A percentile compares a stretch with the other conserved stretches of the same genome.
Evolutionary conservation across 2,888 invertebrate genomes (phyloP).

Genomic region (Tromatobia lineatoria): DNA sequence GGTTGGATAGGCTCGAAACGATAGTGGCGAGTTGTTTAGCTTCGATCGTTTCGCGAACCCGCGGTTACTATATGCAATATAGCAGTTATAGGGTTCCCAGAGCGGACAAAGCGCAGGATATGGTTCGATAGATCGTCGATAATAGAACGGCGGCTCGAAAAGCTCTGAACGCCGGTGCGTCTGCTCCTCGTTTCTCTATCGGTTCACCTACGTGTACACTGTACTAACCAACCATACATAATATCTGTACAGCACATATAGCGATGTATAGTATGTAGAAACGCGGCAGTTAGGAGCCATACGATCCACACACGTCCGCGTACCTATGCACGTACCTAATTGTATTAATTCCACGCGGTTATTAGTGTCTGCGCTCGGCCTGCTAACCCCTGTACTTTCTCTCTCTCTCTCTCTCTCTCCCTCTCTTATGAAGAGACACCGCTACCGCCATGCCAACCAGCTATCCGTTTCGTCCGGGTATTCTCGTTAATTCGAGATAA

Average conservation of each 20-base stretch:
- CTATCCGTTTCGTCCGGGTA: constrained; percentile 61
- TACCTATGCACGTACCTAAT: constrained; percentile 71
- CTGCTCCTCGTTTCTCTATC: constrained; percentile 62
- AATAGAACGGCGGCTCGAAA: constrained; percentile 61
- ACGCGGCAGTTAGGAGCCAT: constrained; percentile 36
- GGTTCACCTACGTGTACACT: constrained; percentile 63
- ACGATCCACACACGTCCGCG: constrained; percentile 54
- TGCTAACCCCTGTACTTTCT: constrained; percentile 48
- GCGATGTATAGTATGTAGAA: constrained; percentile 33
- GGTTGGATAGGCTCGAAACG: constrained; percentile 42
- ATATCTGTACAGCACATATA: constrained; percentile 30
- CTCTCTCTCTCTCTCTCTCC: neutral
- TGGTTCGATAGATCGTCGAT: constrained; percentile 68
- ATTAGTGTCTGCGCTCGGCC: constrained; percentile 71
- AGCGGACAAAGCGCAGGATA: constrained; percentile 63
- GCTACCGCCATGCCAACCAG: constrained; percentile 46
- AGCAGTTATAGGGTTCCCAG: constrained; percentile 46
- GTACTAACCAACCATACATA: constrained; percentile 51
- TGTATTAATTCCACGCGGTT: constrained; percentile 73
- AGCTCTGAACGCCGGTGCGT: constrained; percentile 57
- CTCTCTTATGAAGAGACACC: neutral
- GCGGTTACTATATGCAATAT: constrained; percentile 17
- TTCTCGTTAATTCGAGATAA: constrained; percentile 71
- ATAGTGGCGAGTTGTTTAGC: constrained; percentile 53
- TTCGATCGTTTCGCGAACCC: constrained; percentile 45